Evolutionary conservation across 2,888 invertebrate genomes (phyloP).

Genomic region (Rhagium mordax): DNA sequence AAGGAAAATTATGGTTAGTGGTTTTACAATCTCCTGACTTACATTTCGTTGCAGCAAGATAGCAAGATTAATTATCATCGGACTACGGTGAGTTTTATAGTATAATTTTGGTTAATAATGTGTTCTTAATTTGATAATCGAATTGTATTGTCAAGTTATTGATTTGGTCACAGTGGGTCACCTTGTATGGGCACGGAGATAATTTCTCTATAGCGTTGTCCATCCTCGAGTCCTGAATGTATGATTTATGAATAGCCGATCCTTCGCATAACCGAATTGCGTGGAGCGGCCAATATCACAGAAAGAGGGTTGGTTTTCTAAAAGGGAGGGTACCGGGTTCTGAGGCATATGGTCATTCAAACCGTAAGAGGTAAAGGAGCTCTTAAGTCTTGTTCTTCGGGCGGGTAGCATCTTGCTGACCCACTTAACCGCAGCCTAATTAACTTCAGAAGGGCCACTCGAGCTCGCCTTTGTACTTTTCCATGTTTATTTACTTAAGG

Average conservation of each 20-base stretch:
- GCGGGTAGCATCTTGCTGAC: constrained; percentile 46
- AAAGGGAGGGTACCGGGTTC: constrained; percentile 24
- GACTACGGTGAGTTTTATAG: background rate
- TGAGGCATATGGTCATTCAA: constrained; percentile 26
- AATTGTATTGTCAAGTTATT: background rate
- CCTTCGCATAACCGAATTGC: constrained; percentile 44
- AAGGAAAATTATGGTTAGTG: background rate
- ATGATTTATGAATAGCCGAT: constrained; percentile 38
- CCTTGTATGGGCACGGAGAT: background rate
- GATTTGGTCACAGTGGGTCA: background rate
- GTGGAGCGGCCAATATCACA: constrained; percentile 32
- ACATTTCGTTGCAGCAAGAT: background rate
- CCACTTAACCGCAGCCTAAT: constrained; percentile 56
- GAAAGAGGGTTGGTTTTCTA: constrained; percentile 37
- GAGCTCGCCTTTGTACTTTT: constrained; percentile 8
- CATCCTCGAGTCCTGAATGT: constrained; percentile 25
- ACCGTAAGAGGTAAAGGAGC: constrained; percentile 31
- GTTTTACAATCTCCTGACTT: background rate
- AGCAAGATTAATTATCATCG: background rate
- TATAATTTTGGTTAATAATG: too few species aligned
- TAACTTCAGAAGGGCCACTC: constrained; percentile 48
- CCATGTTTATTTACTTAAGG: constrained; percentile 26
- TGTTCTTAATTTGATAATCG: background rate
- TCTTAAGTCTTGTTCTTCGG: constrained; percentile 37
- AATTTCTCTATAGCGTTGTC: constrained; percentile 10